phyloP scores from a whole-genome alignment of 2,113 vertebrate genomes.

The Rhinopithecus roxellana region DNA sequence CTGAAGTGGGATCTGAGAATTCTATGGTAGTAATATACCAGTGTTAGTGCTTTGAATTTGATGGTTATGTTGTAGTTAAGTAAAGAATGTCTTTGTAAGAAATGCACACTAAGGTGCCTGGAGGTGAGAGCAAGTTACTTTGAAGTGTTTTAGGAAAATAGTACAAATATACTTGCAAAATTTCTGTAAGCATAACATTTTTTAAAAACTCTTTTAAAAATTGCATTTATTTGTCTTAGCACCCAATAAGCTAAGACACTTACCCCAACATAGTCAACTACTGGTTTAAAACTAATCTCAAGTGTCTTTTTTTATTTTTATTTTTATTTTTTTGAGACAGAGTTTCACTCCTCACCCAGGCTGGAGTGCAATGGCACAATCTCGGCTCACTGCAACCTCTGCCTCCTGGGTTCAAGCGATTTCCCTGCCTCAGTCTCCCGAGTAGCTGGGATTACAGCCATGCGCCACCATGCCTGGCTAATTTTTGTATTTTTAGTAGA shows the following conservation, averaged over 20 bases:
- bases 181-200: background rate
- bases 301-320: background rate
- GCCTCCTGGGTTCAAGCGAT: no score
- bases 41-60: background rate
- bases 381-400: no score
- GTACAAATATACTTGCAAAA: background rate
- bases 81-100: background rate
- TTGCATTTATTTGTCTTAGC: background rate
- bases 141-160: background rate
- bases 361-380: no score
- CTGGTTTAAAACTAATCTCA: background rate
- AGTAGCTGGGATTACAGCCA: no score
- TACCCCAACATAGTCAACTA: background rate
- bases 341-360: no score
- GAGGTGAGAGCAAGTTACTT: background rate
- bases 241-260: background rate
- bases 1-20: background rate
- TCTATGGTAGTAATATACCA: background rate
- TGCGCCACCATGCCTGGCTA: no score
- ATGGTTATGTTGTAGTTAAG: background rate
- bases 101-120: background rate
- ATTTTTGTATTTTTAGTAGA: no score
- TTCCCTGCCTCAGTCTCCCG: no score
- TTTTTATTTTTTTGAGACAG: no score
- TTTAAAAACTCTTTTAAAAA: background rate